Evolutionary conservation across 1,140 invertebrate species (phyloP).

Genomic region (Ectropis grisescens): DNA sequence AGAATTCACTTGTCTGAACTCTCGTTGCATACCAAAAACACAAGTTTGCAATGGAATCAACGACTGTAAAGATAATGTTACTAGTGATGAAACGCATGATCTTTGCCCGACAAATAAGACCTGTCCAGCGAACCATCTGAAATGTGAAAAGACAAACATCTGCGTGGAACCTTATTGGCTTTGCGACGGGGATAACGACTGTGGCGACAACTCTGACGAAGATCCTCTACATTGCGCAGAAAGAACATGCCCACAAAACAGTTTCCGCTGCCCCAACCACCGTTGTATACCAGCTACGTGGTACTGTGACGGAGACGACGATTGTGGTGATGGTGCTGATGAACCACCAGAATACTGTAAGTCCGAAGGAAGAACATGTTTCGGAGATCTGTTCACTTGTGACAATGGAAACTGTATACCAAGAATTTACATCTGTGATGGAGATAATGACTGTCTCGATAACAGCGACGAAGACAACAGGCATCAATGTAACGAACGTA

Average conservation of each 20-base stretch:
- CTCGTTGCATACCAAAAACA: conserved; percentile 87
- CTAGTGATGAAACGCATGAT: conserved; percentile 91
- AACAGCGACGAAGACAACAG: conserved; percentile 91
- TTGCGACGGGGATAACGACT: conserved; percentile 94
- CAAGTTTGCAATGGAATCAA: conserved; percentile 95
- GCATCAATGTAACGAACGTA: conserved; percentile 92
- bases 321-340: conserved; percentile 91
- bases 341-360: conserved; percentile 94
- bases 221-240: conserved; percentile 90
- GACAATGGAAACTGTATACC: conserved; percentile 98
- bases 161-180: conserved; percentile 96
- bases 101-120: conserved; percentile 89
- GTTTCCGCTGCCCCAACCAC: conserved; percentile 90
- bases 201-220: conserved; percentile 96
- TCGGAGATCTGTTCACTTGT: conserved; percentile 95
- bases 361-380: conserved; percentile 94
- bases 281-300: conserved; percentile 92
- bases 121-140: conserved; percentile 88
- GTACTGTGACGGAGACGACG: conserved; percentile 92
- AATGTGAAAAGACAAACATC: conserved; percentile 94
- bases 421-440: conserved; percentile 97
- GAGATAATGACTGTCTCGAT: conserved; percentile 92
- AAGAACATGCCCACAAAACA: conserved; percentile 90
- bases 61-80: conserved; percentile 94
- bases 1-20: conserved; percentile 94